Conservation (phyloP, 2,888 invertebrate genomes). For the Polyploca ridens region DNA sequence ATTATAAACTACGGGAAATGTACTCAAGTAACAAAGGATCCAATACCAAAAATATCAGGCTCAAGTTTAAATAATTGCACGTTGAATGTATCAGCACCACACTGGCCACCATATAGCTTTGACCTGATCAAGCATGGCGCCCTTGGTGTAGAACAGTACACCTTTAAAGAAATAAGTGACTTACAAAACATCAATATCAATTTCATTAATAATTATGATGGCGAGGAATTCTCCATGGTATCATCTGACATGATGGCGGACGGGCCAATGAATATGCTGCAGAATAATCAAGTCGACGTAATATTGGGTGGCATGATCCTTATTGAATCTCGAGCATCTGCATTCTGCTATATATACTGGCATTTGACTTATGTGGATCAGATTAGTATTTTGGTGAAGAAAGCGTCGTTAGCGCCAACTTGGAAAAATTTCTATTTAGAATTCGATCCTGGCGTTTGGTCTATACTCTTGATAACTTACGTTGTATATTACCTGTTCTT, state of each 20-base stretch:
- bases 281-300: constrained; percentile 36
- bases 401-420: constrained; percentile 33
- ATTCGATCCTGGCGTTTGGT: constrained; percentile 52
- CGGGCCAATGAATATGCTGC: constrained; percentile 40
- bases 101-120: constrained; percentile 58
- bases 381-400: constrained; percentile 49
- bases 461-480: constrained; percentile 38
- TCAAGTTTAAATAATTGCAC: constrained; percentile 57
- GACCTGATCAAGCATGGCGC: constrained; percentile 27
- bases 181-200: constrained; percentile 51
- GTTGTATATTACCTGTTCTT: constrained; percentile 39
- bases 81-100: constrained; percentile 44
- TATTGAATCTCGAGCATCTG: constrained; percentile 30
- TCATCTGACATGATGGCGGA: constrained; percentile 41
- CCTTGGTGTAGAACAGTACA: constrained; percentile 44
- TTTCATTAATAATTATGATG: constrained; percentile 37
- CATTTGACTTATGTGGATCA: constrained; percentile 52
- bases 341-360: constrained; percentile 46
- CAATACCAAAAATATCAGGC: constrained; percentile 48
- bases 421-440: constrained; percentile 54
- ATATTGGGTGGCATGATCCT: constrained; percentile 45
- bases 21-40: constrained; percentile 23
- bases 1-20: constrained; percentile 56
- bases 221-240: constrained; percentile 42
- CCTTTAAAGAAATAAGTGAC: constrained; percentile 48